phyloP scores from a whole-genome alignment of 2,113 vertebrate species.

The Dascyllus trimaculatus region DNA sequence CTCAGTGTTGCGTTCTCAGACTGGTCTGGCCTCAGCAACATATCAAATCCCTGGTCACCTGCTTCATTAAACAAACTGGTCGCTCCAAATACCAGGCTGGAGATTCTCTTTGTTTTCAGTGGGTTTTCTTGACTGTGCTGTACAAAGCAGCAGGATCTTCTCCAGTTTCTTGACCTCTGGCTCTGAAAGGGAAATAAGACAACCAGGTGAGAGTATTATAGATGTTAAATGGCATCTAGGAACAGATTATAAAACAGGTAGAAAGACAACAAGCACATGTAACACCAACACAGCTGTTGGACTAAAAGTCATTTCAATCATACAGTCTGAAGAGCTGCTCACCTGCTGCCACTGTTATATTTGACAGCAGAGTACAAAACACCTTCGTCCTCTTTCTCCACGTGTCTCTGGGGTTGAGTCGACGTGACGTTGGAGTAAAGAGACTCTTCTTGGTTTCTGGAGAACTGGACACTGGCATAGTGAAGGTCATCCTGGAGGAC shows the following conservation, averaged over 20 bases:
- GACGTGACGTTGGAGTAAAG: conserved; percentile 31
- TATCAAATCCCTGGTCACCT: too few species aligned
- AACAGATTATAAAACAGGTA: not conserved
- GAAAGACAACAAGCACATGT: not conserved
- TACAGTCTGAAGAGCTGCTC: too few species aligned
- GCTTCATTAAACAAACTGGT: too few species aligned
- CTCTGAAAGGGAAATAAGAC: not conserved
- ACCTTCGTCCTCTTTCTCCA: not conserved
- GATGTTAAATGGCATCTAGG: too few species aligned
- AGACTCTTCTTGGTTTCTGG: not conserved
- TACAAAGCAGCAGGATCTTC: conserved; percentile 25
- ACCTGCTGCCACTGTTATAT: not conserved
- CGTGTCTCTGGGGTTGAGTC: not conserved
- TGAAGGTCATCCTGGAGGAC: conserved; percentile 25
- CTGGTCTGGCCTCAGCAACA: too few species aligned
- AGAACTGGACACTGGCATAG: conserved; percentile 42
- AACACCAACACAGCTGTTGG: too few species aligned
- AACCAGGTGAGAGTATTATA: not conserved
- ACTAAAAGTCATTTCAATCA: too few species aligned
- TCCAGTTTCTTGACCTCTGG: not conserved
- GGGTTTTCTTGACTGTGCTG: conserved; percentile 24
- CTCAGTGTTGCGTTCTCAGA: too few species aligned
- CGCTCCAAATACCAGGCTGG: not conserved
- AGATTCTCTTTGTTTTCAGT: not conserved
- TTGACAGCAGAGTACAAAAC: conserved; percentile 10